Conservation (phyloP, 2,113 vertebrate species). For the Serilophus lunatus region DNA sequence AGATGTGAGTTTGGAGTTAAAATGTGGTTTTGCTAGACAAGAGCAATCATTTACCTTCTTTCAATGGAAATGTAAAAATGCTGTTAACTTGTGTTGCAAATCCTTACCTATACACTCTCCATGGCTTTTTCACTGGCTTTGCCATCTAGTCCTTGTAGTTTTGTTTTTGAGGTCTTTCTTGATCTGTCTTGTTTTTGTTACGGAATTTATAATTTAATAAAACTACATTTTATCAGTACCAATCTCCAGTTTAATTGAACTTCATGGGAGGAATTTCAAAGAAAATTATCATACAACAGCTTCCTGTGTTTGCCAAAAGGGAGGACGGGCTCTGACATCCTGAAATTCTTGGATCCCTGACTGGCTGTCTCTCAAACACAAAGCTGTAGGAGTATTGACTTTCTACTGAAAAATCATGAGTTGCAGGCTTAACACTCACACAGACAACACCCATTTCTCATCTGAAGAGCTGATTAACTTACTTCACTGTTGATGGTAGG, state of each 20-base stretch:
- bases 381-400: rapidly evolving
- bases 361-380: neutral
- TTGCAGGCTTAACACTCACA: neutral
- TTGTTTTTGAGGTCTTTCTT: constrained; percentile 70
- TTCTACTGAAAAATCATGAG: neutral
- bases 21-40: constrained; percentile 68
- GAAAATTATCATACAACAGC: neutral
- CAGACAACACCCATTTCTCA: neutral
- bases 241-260: constrained; percentile 33
- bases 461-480: neutral
- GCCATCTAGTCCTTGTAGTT: constrained; percentile 75
- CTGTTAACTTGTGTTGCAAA: constrained; percentile 69
- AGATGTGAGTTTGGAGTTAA: constrained; percentile 73
- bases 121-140: constrained; percentile 67
- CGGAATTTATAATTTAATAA: constrained; percentile 86
- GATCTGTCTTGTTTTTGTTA: constrained; percentile 76
- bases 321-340: neutral
- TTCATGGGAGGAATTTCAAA: neutral
- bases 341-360: neutral
- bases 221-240: constrained; percentile 80
- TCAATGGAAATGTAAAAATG: constrained; percentile 70
- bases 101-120: constrained; percentile 65
- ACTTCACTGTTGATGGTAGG: neutral
- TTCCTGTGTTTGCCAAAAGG: neutral
- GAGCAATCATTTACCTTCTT: constrained; percentile 67